These are phyloP conservation scores for Drosophila neonasuta DNA, from an alignment of 2,888 invertebrate species.

Conservation along the genomic window DNA sequence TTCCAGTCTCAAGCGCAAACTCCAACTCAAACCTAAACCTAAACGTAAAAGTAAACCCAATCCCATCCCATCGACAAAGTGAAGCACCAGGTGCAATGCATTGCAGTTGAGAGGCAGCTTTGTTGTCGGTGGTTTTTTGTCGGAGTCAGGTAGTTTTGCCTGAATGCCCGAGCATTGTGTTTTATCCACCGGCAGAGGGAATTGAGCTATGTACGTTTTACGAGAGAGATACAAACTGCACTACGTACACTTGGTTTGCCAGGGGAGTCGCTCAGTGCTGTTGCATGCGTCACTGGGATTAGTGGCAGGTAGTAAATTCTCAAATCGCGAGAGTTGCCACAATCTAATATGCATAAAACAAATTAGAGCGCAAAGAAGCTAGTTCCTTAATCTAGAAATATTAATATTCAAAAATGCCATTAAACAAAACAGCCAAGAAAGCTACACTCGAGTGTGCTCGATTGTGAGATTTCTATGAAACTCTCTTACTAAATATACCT, in stretches of 20 bases:
- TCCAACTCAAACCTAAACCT: conserved; percentile 12
- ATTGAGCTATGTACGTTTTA: conserved; percentile 34
- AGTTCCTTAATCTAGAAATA: no score
- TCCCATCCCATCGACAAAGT: conserved; percentile 32
- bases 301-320: conserved; percentile 70
- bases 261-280: conserved; percentile 14
- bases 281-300: conserved; percentile 74
- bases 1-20: conserved; percentile 3
- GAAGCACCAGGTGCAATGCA: conserved; percentile 69
- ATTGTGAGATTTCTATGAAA: no score
- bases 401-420: no score
- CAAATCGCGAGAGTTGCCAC: conserved; percentile 58
- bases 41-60: conserved; percentile 1
- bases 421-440: no score
- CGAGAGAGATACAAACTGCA: conserved; percentile 18
- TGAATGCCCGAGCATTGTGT: conserved; percentile 71
- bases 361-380: no score
- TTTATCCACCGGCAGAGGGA: conserved; percentile 40
- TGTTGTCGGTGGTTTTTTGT: conserved; percentile 46
- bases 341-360: not conserved
- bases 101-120: conserved; percentile 50
- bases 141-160: conserved; percentile 68
- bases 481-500: no score
- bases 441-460: no score
- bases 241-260: conserved; percentile 12